Evolutionary conservation across 2,888 invertebrate genomes (phyloP).

Genomic region (Drosophila emarginata): DNA sequence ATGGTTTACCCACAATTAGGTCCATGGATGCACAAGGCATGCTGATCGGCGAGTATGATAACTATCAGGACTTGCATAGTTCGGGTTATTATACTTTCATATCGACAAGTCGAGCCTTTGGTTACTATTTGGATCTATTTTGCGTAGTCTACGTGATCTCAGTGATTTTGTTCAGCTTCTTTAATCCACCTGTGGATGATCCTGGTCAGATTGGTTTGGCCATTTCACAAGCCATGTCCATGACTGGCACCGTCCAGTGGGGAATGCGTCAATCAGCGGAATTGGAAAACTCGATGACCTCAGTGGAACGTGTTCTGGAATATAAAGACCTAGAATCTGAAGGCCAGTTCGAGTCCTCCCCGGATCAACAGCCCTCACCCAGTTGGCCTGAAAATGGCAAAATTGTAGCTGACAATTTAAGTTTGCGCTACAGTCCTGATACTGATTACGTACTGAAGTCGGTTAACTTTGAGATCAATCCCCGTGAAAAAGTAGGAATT

Average conservation of each 20-base stretch:
- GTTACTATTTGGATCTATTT: conserved; percentile 94
- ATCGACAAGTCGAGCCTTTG: conserved; percentile 95
- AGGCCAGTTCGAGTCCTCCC: conserved; percentile 81
- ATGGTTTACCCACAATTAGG: conserved; percentile 95
- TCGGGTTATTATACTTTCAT: conserved; percentile 96
- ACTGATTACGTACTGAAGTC: conserved; percentile 88
- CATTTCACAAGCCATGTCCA: conserved; percentile 90
- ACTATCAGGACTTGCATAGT: conserved; percentile 92
- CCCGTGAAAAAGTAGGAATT: conserved; percentile 87
- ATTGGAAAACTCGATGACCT: conserved; percentile 93
- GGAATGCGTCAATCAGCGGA: conserved; percentile 97
- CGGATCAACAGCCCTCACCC: not conserved
- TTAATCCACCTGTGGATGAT: conserved; percentile 86
- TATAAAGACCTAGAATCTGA: conserved; percentile 94
- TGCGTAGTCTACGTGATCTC: conserved; percentile 93
- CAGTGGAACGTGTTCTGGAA: conserved; percentile 98
- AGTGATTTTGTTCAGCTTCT: conserved; percentile 93
- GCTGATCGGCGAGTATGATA: conserved; percentile 90
- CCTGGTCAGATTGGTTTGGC: conserved; percentile 91
- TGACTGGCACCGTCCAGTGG: conserved; percentile 89
- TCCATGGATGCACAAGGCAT: conserved; percentile 92
- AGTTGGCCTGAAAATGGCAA: conserved; percentile 92
- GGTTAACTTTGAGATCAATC: conserved; percentile 85
- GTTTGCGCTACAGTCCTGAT: not conserved
- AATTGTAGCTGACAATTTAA: not conserved